These are phyloP conservation scores for Manis crassicaudata DNA, from an alignment of 2,797 vertebrate genomes.

Conservation along the genomic window DNA sequence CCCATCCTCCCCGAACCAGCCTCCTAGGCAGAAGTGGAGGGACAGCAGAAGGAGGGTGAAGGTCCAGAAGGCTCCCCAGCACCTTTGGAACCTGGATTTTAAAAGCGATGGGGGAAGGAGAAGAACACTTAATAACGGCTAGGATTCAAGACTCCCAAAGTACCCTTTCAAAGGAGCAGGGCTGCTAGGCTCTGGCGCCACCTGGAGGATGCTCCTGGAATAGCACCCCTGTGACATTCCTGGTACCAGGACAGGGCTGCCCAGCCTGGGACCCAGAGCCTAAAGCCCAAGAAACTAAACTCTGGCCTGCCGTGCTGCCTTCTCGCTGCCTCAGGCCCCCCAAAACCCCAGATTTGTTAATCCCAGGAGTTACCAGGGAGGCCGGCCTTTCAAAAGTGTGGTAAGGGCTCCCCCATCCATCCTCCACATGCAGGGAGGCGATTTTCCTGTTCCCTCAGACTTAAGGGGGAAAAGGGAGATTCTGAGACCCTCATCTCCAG, in stretches of 20 bases:
- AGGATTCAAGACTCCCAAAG: background rate
- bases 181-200: constrained; percentile 11
- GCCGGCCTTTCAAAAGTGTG: background rate
- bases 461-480: background rate
- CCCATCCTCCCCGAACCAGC: background rate
- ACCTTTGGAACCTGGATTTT: constrained; percentile 69
- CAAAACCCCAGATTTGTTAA: background rate
- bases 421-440: background rate
- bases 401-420: background rate
- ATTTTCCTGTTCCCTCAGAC: background rate
- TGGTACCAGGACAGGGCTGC: background rate
- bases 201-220: background rate
- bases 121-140: background rate
- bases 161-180: background rate
- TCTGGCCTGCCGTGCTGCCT: background rate
- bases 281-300: background rate
- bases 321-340: background rate
- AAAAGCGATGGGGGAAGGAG: background rate
- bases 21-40: constrained; percentile 61
- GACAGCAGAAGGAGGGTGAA: constrained; percentile 17
- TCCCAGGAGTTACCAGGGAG: background rate
- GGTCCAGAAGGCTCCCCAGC: constrained; percentile 47
- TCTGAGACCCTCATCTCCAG: background rate
- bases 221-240: background rate
- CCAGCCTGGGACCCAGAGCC: background rate